Percentiles rank a stretch among this genome's conserved stretches.
These are phyloP conservation scores for Microctenopoma lineatum DNA, from an alignment of 2,797 vertebrate genomes.

Conservation along the genomic window DNA sequence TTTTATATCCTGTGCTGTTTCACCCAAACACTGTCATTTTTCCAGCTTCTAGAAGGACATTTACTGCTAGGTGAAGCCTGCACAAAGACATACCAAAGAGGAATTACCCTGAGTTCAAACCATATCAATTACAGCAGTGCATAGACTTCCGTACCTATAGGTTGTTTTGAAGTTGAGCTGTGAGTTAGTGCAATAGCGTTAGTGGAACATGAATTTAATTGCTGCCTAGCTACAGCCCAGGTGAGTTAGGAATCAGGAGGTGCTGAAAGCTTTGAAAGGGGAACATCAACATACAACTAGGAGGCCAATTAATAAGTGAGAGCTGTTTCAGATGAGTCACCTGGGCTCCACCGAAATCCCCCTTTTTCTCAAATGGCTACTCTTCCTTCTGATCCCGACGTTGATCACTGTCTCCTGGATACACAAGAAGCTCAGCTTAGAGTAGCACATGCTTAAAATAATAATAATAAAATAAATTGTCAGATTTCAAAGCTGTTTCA, in stretches of 20 bases:
- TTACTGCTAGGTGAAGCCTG: not conserved
- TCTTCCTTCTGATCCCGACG: slow-evolving; percentile 18
- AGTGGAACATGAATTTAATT: not conserved
- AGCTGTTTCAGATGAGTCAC: not conserved
- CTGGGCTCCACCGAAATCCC: not conserved
- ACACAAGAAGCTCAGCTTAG: too few relatives aligned
- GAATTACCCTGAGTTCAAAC: not conserved
- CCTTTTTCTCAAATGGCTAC: too few relatives aligned
- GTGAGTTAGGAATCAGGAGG: slow-evolving; percentile 7
- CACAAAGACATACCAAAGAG: not conserved
- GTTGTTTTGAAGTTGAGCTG: too few relatives aligned
- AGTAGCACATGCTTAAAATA: not conserved
- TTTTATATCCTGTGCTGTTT: too few relatives aligned
- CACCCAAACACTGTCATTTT: too few relatives aligned
- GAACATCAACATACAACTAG: slow-evolving; percentile 28
- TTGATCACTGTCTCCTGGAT: slow-evolving; percentile 1
- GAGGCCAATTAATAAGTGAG: slow-evolving; percentile 27
- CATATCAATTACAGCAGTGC: not conserved
- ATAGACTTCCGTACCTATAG: too few relatives aligned
- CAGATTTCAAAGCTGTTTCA: not conserved
- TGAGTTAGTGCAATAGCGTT: not conserved
- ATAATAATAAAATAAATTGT: not conserved
- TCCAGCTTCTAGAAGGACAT: too few relatives aligned
- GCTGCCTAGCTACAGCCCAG: slow-evolving; percentile 9
- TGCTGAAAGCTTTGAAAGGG: slow-evolving; percentile 40